Conservation (phyloP, 2,113 vertebrate species). For the Ramphastos sulfuratus region DNA sequence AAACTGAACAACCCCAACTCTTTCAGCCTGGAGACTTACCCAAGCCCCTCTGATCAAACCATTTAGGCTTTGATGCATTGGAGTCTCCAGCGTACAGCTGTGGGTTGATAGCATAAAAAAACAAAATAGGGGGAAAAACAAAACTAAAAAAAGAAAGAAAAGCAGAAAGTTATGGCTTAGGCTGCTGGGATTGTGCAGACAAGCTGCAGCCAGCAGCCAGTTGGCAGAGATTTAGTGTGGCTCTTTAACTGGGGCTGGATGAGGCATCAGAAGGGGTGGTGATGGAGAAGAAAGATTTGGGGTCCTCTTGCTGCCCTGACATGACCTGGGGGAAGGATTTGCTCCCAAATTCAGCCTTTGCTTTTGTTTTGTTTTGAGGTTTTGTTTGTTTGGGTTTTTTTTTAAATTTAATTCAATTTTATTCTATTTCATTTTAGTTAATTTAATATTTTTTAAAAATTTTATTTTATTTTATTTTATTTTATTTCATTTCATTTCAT, state of each 20-base stretch:
- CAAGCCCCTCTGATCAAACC: background rate
- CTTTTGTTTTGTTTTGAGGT: background rate
- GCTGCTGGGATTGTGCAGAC: background rate
- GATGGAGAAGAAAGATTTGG: background rate
- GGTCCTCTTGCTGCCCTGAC: background rate
- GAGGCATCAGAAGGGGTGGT: fast-evolving
- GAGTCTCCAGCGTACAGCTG: background rate
- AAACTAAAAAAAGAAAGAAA: background rate
- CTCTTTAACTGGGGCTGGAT: background rate
- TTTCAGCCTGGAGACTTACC: too few species aligned
- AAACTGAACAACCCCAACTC: too few species aligned
- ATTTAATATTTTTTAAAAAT: too few species aligned
- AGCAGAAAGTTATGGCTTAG: background rate
- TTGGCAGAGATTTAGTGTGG: background rate
- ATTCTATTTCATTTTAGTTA: too few species aligned
- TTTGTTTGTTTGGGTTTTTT: too few species aligned
- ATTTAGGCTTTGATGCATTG: background rate
- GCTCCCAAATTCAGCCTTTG: background rate
- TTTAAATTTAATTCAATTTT: too few species aligned
- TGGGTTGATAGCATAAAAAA: background rate
- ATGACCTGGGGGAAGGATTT: background rate
- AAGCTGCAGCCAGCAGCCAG: background rate
- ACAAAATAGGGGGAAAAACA: background rate
- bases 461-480: too few species aligned
- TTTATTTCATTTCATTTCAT: too few species aligned